Evolutionary conservation across 1,140 invertebrate genomes (phyloP).

Genomic region (Colletes latitarsis): DNA sequence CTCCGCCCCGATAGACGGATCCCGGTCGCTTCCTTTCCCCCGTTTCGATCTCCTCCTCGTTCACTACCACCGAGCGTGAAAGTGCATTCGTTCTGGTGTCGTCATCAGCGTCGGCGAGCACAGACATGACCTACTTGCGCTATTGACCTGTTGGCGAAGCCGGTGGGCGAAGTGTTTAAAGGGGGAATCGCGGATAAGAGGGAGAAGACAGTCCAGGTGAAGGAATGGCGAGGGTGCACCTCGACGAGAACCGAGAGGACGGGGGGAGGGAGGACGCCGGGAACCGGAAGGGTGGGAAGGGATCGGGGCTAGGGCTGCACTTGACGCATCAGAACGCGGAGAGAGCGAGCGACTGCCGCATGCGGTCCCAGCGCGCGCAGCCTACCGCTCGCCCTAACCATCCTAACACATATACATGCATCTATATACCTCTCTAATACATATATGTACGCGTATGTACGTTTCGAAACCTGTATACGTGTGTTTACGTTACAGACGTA

Average conservation of each 20-base stretch:
- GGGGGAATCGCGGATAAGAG: slow-evolving; percentile 38
- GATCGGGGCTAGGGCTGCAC: slow-evolving; percentile 64
- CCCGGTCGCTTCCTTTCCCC: background rate
- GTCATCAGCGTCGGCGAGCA: slow-evolving; percentile 55
- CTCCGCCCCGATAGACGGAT: background rate
- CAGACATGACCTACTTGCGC: slow-evolving; percentile 74
- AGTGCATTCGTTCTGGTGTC: slow-evolving; percentile 55
- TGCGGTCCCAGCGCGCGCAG: slow-evolving; percentile 76
- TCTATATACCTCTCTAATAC: background rate
- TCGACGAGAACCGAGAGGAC: slow-evolving; percentile 30
- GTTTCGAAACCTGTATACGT: background rate
- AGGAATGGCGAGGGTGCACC: slow-evolving; percentile 52
- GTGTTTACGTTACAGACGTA: background rate
- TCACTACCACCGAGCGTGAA: slow-evolving; percentile 51
- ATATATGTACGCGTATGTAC: slow-evolving; percentile 37
- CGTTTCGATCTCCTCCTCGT: slow-evolving; percentile 20
- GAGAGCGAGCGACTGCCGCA: slow-evolving; percentile 71
- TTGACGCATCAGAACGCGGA: slow-evolving; percentile 73
- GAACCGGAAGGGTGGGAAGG: slow-evolving; percentile 5
- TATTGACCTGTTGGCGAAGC: slow-evolving; percentile 73
- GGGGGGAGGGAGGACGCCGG: slow-evolving; percentile 1
- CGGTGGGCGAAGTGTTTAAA: slow-evolving; percentile 61
- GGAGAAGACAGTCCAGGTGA: slow-evolving; percentile 55
- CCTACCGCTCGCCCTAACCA: slow-evolving; percentile 61
- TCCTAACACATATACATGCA: slow-evolving; percentile 8